Evolutionary conservation across 2,888 invertebrate genomes (phyloP), one percentile per base, ranked within the genome.

Genomic region (Nesidiocoris tenuis): DNA sequence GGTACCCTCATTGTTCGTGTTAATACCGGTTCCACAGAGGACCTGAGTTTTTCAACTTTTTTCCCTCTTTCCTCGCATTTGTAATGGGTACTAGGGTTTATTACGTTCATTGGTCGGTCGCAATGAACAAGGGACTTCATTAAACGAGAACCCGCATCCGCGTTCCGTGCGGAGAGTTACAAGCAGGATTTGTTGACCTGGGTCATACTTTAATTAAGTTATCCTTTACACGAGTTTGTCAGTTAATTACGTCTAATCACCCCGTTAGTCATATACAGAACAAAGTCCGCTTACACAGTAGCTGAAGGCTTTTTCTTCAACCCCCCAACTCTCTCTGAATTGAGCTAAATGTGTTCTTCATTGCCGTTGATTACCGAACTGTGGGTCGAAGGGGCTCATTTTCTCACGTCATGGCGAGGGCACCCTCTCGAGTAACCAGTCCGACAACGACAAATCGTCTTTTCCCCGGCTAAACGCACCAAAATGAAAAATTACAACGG

Each of bases 271-370:
- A 39, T 39, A 39, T 39, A 39, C 5, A 39, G 5, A 12, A 39
- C 39, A 7, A 39, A 7, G 39, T 39, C 39, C 5, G 16, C 54
- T 54, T 16, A 12, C 54, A 39, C 5, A 12, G 39, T 39, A 39
- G 12, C 3, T 7, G 39, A 3, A 12, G 12, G 39, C 39, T 39
- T 39, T 39, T 39, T 39, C 39, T 39, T 39, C 12, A 3, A 39
- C 39, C 39, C 54, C n/a, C 59, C 19, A 5, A 9, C 59, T n/a
- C 59, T 5, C 7, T 16, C 39, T 70, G 70, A 70, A 70, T 70
- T 70, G 70, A 70, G 70, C 70, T 59, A 70, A 70, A 70, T 70
- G 70, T 70, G 70, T 57, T 57, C 57, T 70, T 70, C 70, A 70
- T 70, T 70, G 70, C 39, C 24, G 70, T 70, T 70, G 70, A 70